Evolutionary conservation across 2,113 vertebrate species (phyloP).

Genomic region (Orycteropus afer): DNA sequence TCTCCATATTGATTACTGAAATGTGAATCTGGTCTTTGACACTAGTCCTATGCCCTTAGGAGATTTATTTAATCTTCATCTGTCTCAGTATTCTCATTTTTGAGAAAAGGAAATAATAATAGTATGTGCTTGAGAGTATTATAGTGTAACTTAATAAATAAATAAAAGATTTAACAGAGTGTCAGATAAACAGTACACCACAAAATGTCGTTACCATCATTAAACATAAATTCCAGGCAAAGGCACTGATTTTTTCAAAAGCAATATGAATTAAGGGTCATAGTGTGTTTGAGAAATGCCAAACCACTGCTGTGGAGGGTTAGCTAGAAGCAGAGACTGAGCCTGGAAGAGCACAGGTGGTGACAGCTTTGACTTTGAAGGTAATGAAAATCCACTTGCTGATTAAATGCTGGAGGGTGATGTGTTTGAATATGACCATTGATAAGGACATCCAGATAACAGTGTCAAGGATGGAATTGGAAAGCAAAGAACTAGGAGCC

Average conservation of each 20-base stretch:
- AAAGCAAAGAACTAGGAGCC: background rate
- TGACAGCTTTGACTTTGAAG: rapidly evolving
- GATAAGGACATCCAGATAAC: too few relatives aligned
- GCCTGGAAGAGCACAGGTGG: background rate
- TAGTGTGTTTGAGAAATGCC: background rate
- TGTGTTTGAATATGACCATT: rapidly evolving
- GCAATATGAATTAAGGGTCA: background rate
- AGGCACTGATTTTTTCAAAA: background rate
- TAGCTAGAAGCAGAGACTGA: background rate
- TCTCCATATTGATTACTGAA: rapidly evolving
- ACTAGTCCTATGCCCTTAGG: background rate
- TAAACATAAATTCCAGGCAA: background rate
- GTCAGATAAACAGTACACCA: background rate
- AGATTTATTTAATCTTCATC: background rate
- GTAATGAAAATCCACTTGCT: background rate
- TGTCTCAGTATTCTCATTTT: background rate
- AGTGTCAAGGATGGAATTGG: rapidly evolving
- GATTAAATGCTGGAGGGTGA: background rate
- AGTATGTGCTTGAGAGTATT: background rate
- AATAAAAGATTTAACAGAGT: background rate
- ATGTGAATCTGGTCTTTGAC: too few relatives aligned
- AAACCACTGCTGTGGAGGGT: background rate
- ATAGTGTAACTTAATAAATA: background rate
- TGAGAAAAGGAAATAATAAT: background rate
- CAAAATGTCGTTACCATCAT: background rate